Conservation (phyloP, 2,113 vertebrate genomes). For the Ophthalmolycus amberensis region DNA sequence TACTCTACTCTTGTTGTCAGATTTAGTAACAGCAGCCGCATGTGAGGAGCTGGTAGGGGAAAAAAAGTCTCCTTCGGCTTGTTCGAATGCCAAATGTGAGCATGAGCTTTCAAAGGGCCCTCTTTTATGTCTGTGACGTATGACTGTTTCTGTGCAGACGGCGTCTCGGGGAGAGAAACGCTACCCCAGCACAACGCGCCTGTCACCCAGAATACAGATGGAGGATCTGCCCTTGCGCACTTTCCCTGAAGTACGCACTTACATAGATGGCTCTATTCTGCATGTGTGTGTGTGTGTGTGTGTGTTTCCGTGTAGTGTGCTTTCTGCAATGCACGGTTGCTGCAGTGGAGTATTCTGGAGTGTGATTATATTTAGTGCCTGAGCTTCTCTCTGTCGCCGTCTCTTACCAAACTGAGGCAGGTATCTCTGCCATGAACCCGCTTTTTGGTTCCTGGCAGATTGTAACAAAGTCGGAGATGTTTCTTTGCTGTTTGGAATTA, state of each 20-base stretch:
- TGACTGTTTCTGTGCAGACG: constrained; percentile 63
- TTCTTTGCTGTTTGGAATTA: constrained; percentile 7
- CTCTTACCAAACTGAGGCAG: constrained; percentile 46
- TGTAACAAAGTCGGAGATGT: neutral
- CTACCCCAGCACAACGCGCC: constrained; percentile 56
- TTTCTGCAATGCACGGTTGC: constrained; percentile 45
- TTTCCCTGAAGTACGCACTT: constrained; percentile 72
- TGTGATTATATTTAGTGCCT: constrained; percentile 69
- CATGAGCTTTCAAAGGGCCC: constrained; percentile 58
- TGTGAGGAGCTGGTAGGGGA: constrained; percentile 55
- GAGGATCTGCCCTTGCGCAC: constrained; percentile 76
- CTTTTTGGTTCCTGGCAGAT: constrained; percentile 37
- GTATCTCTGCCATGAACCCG: constrained; percentile 30
- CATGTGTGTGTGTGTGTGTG: constrained; percentile 36
- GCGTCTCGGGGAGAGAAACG: constrained; percentile 63
- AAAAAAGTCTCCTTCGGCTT: constrained; percentile 64
- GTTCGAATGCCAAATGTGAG: constrained; percentile 63
- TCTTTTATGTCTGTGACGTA: constrained; percentile 68
- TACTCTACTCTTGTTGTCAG: constrained; percentile 74
- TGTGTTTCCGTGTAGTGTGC: constrained; percentile 35
- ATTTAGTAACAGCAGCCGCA: constrained; percentile 70
- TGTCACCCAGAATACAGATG: constrained; percentile 77
- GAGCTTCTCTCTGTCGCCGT: constrained; percentile 34
- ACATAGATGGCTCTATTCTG: constrained; percentile 68
- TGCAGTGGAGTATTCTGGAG: constrained; percentile 58